These are phyloP conservation scores for Oncorhynchus keta DNA, from an alignment of 2,113 vertebrate species.

Conservation along the genomic window DNA sequence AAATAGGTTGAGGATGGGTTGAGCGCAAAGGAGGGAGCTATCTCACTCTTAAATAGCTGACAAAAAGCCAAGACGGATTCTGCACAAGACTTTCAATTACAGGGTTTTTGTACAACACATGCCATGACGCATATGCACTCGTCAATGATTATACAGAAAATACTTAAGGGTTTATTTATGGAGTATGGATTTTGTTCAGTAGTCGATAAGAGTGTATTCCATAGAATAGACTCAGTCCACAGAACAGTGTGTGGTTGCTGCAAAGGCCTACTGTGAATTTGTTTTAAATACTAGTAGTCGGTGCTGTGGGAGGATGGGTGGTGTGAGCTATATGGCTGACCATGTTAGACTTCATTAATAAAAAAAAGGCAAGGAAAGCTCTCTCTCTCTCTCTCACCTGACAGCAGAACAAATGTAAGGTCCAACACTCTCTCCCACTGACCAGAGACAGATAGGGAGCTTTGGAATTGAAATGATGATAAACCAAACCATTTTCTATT, in stretches of 20 bases:
- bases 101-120: neutral
- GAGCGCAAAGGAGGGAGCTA: neutral
- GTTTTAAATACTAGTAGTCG: neutral
- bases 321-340: no score
- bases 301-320: no score
- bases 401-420: conserved; percentile 29
- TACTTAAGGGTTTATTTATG: conserved; percentile 50
- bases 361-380: no score
- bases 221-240: neutral
- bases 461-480: neutral
- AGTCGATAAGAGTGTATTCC: neutral
- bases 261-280: no score
- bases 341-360: no score
- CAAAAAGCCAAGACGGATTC: neutral
- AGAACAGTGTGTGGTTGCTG: neutral
- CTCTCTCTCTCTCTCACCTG: neutral
- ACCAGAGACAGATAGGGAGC: neutral
- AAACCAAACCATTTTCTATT: neutral
- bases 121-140: conserved; percentile 32
- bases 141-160: conserved; percentile 5
- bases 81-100: conserved; percentile 6
- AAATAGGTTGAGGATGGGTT: neutral
- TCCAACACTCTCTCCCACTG: neutral
- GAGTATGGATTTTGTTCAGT: conserved; percentile 9
- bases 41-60: neutral